phyloP scores from a whole-genome alignment of 2,113 vertebrate species.

The Trematomus loennbergii region DNA sequence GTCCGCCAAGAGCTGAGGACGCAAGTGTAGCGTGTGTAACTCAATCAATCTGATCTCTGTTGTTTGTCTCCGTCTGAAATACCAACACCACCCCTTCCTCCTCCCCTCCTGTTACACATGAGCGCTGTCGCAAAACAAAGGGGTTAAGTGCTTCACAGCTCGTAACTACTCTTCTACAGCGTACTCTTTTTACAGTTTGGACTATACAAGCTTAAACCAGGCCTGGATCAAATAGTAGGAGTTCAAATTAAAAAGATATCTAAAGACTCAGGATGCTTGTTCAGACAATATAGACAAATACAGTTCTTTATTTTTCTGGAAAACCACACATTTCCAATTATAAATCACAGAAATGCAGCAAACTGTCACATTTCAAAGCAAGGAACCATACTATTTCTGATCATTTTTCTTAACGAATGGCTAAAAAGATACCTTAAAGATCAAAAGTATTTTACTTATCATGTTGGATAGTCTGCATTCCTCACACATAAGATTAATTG shows the following conservation, averaged over 20 bases:
- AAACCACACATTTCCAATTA: too few relatives aligned
- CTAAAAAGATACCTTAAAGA: background rate
- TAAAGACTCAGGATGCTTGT: background rate
- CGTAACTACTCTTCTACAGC: slow-evolving; percentile 38
- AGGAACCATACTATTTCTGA: background rate
- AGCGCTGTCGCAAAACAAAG: slow-evolving; percentile 71
- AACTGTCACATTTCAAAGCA: background rate
- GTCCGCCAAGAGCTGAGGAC: slow-evolving; percentile 53
- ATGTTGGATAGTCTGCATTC: background rate
- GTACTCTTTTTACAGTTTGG: slow-evolving; percentile 35
- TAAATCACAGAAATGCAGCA: background rate
- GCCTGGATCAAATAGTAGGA: background rate
- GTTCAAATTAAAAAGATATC: background rate
- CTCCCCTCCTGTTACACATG: slow-evolving; percentile 62
- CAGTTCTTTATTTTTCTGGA: background rate
- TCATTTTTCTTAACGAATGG: background rate
- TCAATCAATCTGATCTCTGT: slow-evolving; percentile 80
- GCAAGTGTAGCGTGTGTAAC: slow-evolving; percentile 81
- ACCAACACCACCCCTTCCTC: slow-evolving; percentile 32
- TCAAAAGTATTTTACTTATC: background rate
- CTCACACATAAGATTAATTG: background rate
- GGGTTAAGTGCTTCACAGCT: slow-evolving; percentile 69
- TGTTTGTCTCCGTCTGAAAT: slow-evolving; percentile 62
- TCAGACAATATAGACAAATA: background rate
- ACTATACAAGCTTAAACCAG: slow-evolving; percentile 4